Base-by-base conservation (phyloP, 2,888 invertebrate genomes). In the Epinotia ramella region DNA sequence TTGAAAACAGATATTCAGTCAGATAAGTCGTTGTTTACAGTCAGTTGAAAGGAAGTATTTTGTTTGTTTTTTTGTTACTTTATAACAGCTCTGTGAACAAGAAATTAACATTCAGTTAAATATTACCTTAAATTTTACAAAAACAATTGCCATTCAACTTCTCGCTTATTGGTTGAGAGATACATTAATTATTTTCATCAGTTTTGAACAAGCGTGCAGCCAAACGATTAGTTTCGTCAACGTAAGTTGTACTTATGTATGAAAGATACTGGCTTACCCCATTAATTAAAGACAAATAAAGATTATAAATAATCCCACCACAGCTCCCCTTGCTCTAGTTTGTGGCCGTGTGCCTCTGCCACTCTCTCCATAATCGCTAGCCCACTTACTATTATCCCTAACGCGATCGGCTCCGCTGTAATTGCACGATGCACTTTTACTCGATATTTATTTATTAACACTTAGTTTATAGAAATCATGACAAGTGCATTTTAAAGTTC, bases 331-430 rank as follows among this genome's bases (percentile, higher is more conserved):
- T 66, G 60, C 40, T 60, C 53, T 11, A 65, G 53, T 66, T 75
- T 44, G 18, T 71, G 18, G 24, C 28, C 3, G 64, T 5, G 53
- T 11, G 46, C 24, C 20, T 28, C 24, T 3, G 24, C 65, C 53
- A 70, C 92, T 93, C 90, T 93, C 93, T 89, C 91, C 84, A 72
- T 88, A 88, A 90, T 90, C 83, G 82, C 84, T 78, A 81, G 80
- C 83, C 84, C 84, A 78, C 79, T 81, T 86, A 59, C 44, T 70
- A 89, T 90, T 89, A 89, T 85, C 85, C 86, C 83, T 91, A 91
- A 92, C 92, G 81, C 80, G 86, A 92, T 92, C 92, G 86, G 85
- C 83, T 81, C 79, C 87, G 88, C 87, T 91, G 89, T 92, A 91
- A 93, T 92, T 91, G 84, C 84, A 82, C 78, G 80, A 78, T 85